phyloP scores from a whole-genome alignment of 2,888 invertebrate genomes.

The Stictocephala bisonia region DNA sequence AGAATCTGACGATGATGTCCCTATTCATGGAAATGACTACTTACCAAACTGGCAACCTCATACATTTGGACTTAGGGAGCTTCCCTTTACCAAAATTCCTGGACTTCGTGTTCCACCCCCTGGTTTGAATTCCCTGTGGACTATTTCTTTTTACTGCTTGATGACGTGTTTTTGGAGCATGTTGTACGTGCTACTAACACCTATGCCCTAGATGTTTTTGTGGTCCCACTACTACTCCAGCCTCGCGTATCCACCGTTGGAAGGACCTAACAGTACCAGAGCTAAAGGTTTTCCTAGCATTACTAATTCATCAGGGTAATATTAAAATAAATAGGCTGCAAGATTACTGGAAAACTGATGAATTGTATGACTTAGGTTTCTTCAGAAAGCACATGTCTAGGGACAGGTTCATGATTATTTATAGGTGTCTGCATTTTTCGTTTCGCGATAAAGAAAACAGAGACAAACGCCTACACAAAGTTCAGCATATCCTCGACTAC shows the following conservation, averaged over 20 bases:
- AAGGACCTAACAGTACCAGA: slow-evolving; percentile 15
- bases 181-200: slow-evolving; percentile 14
- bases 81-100: slow-evolving; percentile 23
- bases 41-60: slow-evolving; percentile 17
- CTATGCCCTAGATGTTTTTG: slow-evolving; percentile 17
- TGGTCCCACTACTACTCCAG: not conserved
- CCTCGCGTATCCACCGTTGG: not conserved
- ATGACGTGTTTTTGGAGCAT: slow-evolving; percentile 20
- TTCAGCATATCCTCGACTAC: slow-evolving; percentile 54
- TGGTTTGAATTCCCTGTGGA: slow-evolving; percentile 15
- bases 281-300: not conserved
- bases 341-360: slow-evolving; percentile 21
- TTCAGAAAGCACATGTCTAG: slow-evolving; percentile 17
- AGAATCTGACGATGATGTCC: slow-evolving; percentile 28
- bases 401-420: slow-evolving; percentile 16
- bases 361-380: not conserved
- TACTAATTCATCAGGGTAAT: slow-evolving; percentile 13
- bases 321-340: slow-evolving; percentile 23
- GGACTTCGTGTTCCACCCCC: slow-evolving; percentile 7
- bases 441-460: not conserved
- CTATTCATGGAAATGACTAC: slow-evolving; percentile 30
- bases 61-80: slow-evolving; percentile 1
- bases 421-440: slow-evolving; percentile 9
- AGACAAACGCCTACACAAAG: slow-evolving; percentile 25
- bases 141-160: slow-evolving; percentile 21